Conservation (phyloP, 92 coral and sea anemone genomes). For the Nematostella vectensis region DNA sequence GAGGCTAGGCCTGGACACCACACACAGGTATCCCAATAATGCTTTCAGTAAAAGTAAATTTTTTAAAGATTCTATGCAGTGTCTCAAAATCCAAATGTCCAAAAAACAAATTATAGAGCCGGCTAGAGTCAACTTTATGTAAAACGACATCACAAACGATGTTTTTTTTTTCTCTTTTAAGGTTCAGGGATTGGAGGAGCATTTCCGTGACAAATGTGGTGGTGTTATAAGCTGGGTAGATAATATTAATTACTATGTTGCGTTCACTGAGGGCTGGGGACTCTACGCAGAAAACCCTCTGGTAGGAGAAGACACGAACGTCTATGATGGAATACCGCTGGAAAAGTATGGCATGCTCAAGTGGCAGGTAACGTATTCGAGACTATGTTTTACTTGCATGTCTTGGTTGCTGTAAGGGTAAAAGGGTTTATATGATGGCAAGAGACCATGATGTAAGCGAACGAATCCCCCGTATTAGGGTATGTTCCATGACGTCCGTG, state of each 20-base stretch:
- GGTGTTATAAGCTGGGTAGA: conserved; percentile 75
- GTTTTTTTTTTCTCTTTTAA: too few relatives aligned
- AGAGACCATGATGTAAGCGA: too few relatives aligned
- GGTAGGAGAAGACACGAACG: conserved; percentile 63
- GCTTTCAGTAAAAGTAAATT: too few relatives aligned
- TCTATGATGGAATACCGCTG: conserved; percentile 56
- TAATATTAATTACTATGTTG: conserved; percentile 35
- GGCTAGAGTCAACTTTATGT: too few relatives aligned
- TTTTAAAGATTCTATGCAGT: too few relatives aligned
- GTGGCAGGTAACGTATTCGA: conserved; percentile 97
- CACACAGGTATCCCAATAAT: conserved; percentile 89
- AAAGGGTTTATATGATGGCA: too few relatives aligned
- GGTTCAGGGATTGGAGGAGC: conserved; percentile 74
- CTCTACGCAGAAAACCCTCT: conserved; percentile 88
- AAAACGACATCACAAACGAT: too few relatives aligned
- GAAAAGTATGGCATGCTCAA: conserved; percentile 83
- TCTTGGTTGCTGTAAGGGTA: neutral
- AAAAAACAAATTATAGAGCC: too few relatives aligned
- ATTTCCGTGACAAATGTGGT: conserved; percentile 74
- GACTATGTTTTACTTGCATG: neutral
- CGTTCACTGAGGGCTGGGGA: conserved; percentile 86
- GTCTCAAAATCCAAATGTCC: too few relatives aligned
- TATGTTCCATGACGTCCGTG: too few relatives aligned
- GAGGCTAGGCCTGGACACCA: conserved; percentile 98
- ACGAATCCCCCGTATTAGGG: too few relatives aligned